Base-by-base conservation (phyloP, 2,797 vertebrate genomes). In the Pangasius larnaudii region DNA sequence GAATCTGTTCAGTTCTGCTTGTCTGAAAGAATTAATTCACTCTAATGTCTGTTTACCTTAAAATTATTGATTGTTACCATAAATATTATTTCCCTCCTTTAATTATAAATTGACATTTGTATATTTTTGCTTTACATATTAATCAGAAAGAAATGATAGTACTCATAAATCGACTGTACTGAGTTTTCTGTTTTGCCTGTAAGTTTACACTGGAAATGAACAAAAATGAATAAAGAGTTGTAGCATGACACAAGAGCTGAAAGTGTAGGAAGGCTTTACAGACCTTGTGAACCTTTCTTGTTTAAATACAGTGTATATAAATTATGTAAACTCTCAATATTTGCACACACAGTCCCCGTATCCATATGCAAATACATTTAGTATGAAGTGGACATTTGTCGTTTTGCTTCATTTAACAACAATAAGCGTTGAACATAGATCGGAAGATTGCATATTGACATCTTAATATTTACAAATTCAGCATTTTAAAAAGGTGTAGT, bases 171-270 rank as follows among this genome's bases (percentile, higher is more conserved):
- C 9, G 6, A 46, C 16, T 82, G 58, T 82, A n/a, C 36, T 46
- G 11, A 42, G 72, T n/a, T 63, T 83, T 51, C 33, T 56, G 69
- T 14, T 81, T 85, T 59, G 46, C 39, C 61, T 86, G 88, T 85
- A 82, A 30, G 78, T 65, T 71, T 82, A 67, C 77, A 89, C 67
- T 86, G 88, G 84, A 89, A 85, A 79, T 79, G 53, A 79, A 78
- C 36, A 67, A 88, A 83, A 58, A 71, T 33, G 16, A 88, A 88
- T 88, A 89, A 88, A 88, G 56, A 83, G 56, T 85, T 82, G 42
- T 65, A 56, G 87, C 87, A 88, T 85, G 75, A 80, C 30, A 71
- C 4, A 8, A 18, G 33, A 39, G 22, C 79, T 16, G 30, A 19
- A 56, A 9, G 8, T 63, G 39, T 59, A 80, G 27, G 8, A 39